Evolutionary conservation across 2,113 vertebrate species (phyloP).

Genomic region (Alexandromys fortis): DNA sequence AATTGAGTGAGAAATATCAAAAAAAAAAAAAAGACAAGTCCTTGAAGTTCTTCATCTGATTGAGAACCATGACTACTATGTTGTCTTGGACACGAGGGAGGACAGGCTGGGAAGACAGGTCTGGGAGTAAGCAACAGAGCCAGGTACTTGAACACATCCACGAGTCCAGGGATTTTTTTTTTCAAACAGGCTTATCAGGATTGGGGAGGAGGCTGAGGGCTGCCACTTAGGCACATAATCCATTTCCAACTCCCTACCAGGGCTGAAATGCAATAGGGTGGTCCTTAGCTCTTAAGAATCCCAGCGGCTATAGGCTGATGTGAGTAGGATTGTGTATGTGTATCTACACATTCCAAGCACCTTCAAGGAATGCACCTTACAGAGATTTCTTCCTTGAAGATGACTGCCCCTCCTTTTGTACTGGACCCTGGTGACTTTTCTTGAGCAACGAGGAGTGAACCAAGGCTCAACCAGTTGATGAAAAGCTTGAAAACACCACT

Average conservation of each 20-base stretch:
- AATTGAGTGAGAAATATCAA: not conserved
- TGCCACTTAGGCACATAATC: not conserved
- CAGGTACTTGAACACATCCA: not conserved
- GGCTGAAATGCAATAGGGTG: not conserved
- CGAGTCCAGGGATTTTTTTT: not conserved
- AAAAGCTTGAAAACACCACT: slow-evolving; percentile 41
- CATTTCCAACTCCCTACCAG: not conserved
- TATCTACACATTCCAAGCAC: not conserved
- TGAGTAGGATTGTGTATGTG: not conserved
- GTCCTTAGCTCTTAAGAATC: not conserved
- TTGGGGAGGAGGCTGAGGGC: not conserved
- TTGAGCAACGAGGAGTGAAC: slow-evolving; percentile 37
- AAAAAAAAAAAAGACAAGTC: not conserved
- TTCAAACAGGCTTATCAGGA: slow-evolving; percentile 23
- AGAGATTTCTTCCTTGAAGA: slow-evolving; percentile 17
- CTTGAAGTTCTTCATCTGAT: not conserved
- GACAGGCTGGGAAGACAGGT: not conserved
- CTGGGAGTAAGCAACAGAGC: not conserved
- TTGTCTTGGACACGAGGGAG: not conserved
- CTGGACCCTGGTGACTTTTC: slow-evolving; percentile 37
- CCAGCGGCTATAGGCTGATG: not conserved
- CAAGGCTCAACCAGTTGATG: slow-evolving; percentile 16
- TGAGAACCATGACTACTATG: not conserved
- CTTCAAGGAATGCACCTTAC: not conserved
- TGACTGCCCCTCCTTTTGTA: not conserved